Percentiles rank a stretch among this genome's conserved stretches.
phyloP scores from a whole-genome alignment of 2,888 invertebrate genomes.

The Elysia crispata region DNA sequence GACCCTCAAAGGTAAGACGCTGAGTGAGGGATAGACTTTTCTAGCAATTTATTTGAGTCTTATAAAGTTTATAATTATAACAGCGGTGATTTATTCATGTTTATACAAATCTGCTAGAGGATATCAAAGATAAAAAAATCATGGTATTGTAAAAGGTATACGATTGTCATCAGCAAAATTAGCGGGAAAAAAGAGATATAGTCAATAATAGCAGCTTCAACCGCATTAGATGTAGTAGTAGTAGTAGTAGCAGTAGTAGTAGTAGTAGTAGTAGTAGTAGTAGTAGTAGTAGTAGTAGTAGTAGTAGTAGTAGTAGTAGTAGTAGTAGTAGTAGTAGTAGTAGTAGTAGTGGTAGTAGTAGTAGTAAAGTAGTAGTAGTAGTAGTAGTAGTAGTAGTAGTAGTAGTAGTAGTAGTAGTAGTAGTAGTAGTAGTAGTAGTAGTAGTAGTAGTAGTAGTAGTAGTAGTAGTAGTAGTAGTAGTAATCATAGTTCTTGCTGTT shows the following conservation, averaged over 20 bases:
- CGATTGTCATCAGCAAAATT: too few species aligned
- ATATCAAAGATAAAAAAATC: too few species aligned
- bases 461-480: conserved; percentile 9
- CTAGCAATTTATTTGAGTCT: too few species aligned
- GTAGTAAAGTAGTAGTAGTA: conserved; percentile 19
- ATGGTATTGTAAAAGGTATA: too few species aligned
- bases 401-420: conserved; percentile 36
- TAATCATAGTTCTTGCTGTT: too few species aligned
- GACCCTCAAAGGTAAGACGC: too few species aligned
- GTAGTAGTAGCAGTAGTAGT: conserved; percentile 21
- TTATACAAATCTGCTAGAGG: too few species aligned
- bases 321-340: conserved; percentile 22
- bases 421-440: conserved; percentile 42
- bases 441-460: conserved; percentile 32
- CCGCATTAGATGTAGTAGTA: background rate
- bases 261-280: conserved; percentile 23
- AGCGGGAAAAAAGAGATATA: too few species aligned
- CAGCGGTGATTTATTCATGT: too few species aligned
- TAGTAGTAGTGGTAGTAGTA: conserved; percentile 22
- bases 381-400: conserved; percentile 33
- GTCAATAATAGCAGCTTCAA: background rate
- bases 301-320: background rate
- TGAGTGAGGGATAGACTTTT: too few species aligned
- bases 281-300: background rate
- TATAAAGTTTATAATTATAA: too few species aligned